Evolutionary conservation across 2,888 invertebrate species (phyloP), one percentile per base, ranked within the genome.

Genomic region (Platycheirus albimanus): DNA sequence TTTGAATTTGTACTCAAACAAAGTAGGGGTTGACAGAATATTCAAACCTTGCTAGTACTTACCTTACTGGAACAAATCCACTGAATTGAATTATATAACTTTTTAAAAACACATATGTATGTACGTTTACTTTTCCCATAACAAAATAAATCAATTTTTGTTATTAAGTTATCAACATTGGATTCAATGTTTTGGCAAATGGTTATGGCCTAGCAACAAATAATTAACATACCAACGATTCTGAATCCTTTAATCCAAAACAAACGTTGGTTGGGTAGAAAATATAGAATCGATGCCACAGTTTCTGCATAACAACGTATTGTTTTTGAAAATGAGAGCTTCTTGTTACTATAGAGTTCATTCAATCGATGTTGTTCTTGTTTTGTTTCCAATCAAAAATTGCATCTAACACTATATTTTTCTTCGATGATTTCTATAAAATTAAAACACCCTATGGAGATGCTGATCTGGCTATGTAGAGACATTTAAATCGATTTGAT

Each of bases 161-260:
- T 24, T 24, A 24, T 24, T 24, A 24, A 24, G 5, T 24, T 13
- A 54, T n/a, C 51, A 52, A 52, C 33, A 2, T 51, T 15, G 6
- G 13, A 49, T 28, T 54, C n/a, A 69, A 36, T 81, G 80, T 81
- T 81, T 66, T 76, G 80, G 70, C 76, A 66, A 69, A 63, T 69
- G 45, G 33, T 30, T 58, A 76, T 51, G 71, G 52, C 80, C 66
- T 81, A 81, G 80, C 71, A 81, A 81, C 80, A 81, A 76, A 76
- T 81, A 66, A 76, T 81, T 69, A 76, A 80, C 80, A 70, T 76
- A 70, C 80, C 80, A 80, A 76, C 80, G 70, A 36, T 70, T 71
- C 41, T 64, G 43, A 70, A 64, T 45, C 30, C 38, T 30, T 45
- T 51, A 66, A 58, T n/a, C n/a, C 76, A 76, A 66, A 81, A 71